phyloP scores from a whole-genome alignment of 1,140 invertebrate genomes.

The Megalopta genalis region DNA sequence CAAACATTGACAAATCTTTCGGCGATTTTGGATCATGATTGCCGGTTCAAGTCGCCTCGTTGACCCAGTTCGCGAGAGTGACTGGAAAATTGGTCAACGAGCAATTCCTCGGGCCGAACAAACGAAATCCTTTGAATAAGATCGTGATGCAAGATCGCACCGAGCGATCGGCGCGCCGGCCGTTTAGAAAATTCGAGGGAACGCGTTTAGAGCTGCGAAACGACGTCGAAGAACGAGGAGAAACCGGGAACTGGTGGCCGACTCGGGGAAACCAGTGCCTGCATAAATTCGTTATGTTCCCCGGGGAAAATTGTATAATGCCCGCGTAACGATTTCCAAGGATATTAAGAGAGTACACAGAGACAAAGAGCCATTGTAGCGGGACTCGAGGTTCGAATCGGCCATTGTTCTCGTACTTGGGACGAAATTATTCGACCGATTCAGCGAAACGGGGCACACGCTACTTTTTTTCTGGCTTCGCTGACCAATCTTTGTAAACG shows the following conservation, averaged over 20 bases:
- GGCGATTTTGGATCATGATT: no score
- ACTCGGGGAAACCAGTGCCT: neutral
- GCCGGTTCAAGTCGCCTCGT: no score
- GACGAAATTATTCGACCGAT: neutral
- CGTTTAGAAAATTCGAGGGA: conserved; percentile 41
- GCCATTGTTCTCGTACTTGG: conserved; percentile 5
- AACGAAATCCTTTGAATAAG: neutral
- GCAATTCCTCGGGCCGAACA: neutral
- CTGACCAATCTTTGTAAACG: no score
- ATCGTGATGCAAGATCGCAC: conserved; percentile 8
- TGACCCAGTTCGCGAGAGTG: no score
- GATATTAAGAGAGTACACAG: neutral
- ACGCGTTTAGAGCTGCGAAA: conserved; percentile 7
- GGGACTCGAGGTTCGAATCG: neutral
- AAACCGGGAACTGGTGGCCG: conserved; percentile 11
- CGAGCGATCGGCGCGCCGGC: conserved; percentile 22
- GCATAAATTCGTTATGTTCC: neutral
- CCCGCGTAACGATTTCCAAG: neutral
- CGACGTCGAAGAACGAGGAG: conserved; percentile 26
- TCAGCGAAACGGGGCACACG: neutral
- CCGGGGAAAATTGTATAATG: neutral
- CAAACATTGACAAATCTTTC: no score
- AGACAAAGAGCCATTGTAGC: conserved; percentile 9
- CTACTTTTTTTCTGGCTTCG: no score
- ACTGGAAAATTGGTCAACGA: neutral